These are phyloP conservation scores for Yoshiicerus persimilis DNA, from an alignment of 1,140 invertebrate species.

Conservation along the genomic window DNA sequence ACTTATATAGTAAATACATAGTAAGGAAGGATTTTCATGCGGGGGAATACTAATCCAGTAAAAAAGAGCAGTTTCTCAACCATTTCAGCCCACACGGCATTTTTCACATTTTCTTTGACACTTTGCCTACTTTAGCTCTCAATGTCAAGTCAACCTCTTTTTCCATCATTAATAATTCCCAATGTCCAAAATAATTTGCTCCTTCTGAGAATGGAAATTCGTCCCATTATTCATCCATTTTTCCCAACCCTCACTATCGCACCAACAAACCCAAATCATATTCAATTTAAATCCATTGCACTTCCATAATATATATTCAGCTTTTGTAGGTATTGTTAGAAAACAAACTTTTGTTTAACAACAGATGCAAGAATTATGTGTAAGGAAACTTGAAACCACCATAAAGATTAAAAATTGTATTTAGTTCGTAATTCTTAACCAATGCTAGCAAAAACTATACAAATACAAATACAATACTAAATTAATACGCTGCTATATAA, in stretches of 20 bases:
- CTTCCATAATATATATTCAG: neutral
- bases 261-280: neutral
- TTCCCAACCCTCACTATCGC: neutral
- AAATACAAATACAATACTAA: too few relatives aligned
- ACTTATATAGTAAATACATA: neutral
- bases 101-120: conserved; percentile 30
- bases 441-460: too few relatives aligned
- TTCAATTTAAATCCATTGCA: neutral
- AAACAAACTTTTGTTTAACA: neutral
- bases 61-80: conserved; percentile 25
- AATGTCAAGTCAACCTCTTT: conserved; percentile 34
- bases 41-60: conserved; percentile 9
- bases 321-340: neutral
- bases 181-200: conserved; percentile 37
- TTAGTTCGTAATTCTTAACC: too few relatives aligned
- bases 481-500: too few relatives aligned
- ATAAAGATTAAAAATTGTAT: too few relatives aligned
- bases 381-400: neutral
- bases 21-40: neutral
- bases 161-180: conserved; percentile 36
- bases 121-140: conserved; percentile 23
- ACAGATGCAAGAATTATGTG: neutral
- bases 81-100: conserved; percentile 20
- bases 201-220: conserved; percentile 32
- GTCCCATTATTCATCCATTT: neutral